A percentile compares a stretch with the other conserved stretches of the same genome.
These are phyloP conservation scores for Zalophus californianus DNA, from an alignment of 2,797 vertebrate species.

Conservation along the genomic window DNA sequence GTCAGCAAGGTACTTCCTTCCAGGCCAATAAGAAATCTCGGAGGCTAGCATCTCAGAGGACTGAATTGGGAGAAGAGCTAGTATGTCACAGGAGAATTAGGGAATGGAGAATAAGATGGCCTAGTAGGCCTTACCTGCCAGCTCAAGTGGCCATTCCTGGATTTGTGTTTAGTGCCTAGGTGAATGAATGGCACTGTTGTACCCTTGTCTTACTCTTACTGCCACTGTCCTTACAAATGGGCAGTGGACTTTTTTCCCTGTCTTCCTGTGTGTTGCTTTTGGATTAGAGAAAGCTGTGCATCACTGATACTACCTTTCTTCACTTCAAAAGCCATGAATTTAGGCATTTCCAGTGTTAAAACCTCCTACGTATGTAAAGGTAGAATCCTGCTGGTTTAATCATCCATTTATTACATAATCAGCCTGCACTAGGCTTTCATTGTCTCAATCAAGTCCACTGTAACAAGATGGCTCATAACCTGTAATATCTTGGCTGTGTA, in stretches of 20 bases:
- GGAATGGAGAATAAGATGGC: not conserved
- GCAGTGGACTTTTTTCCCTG: not conserved
- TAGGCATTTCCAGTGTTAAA: conserved; percentile 11
- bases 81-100: conserved; percentile 23
- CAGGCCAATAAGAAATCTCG: conserved; percentile 52
- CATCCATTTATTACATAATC: not conserved
- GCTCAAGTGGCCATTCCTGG: conserved; percentile 3
- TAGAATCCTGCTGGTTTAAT: conserved; percentile 47
- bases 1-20: not conserved
- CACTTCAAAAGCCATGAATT: conserved; percentile 36
- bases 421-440: not conserved
- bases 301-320: not conserved
- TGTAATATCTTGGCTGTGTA: not conserved
- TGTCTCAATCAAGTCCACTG: conserved; percentile 32
- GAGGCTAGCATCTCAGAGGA: conserved; percentile 18
- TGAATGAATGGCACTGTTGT: not conserved
- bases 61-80: not conserved
- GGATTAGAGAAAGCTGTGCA: not conserved
- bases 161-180: conserved; percentile 11
- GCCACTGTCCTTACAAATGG: not conserved
- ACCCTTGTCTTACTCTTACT: conserved; percentile 3
- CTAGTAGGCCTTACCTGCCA: conserved; percentile 4
- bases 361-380: conserved; percentile 34
- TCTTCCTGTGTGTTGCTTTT: not conserved
- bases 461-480: conserved; percentile 32